Conservation (phyloP, 2,113 vertebrate species). For the Asarcornis scutulata region DNA sequence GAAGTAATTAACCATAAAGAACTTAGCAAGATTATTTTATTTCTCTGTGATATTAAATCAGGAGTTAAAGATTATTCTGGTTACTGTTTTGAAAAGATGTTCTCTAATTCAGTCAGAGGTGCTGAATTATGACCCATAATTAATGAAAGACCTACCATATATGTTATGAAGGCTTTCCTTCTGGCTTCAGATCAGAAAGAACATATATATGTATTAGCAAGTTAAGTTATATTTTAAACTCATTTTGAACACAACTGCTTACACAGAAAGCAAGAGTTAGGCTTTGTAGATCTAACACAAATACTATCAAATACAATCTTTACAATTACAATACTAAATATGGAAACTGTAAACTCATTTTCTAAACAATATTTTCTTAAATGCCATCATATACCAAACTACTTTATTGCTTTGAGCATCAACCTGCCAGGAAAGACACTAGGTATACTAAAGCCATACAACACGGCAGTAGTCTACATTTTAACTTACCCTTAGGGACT, state of each 20-base stretch:
- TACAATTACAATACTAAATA: constrained; percentile 40
- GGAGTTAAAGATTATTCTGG: not conserved
- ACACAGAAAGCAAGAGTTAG: not conserved
- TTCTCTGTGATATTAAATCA: not conserved
- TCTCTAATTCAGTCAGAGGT: not conserved
- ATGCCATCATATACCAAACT: constrained; percentile 28
- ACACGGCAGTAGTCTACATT: constrained; percentile 65
- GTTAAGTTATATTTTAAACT: not conserved
- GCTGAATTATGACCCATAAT: not conserved
- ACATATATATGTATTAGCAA: not conserved
- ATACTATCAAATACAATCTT: constrained; percentile 27
- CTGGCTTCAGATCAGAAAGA: not conserved
- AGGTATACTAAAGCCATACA: constrained; percentile 66
- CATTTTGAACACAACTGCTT: not conserved
- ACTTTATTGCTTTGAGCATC: constrained; percentile 64
- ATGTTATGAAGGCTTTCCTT: not conserved
- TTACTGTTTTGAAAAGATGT: not conserved
- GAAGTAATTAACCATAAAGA: not conserved
- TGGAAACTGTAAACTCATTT: not conserved
- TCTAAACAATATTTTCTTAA: constrained; percentile 61
- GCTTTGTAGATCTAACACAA: not conserved
- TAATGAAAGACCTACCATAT: not conserved
- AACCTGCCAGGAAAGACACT: constrained; percentile 63
- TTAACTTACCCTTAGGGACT: constrained; percentile 74
- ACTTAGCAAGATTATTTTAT: not conserved